Base-by-base conservation (phyloP, 2,797 vertebrate genomes). In the Corythornis leucogaster region DNA sequence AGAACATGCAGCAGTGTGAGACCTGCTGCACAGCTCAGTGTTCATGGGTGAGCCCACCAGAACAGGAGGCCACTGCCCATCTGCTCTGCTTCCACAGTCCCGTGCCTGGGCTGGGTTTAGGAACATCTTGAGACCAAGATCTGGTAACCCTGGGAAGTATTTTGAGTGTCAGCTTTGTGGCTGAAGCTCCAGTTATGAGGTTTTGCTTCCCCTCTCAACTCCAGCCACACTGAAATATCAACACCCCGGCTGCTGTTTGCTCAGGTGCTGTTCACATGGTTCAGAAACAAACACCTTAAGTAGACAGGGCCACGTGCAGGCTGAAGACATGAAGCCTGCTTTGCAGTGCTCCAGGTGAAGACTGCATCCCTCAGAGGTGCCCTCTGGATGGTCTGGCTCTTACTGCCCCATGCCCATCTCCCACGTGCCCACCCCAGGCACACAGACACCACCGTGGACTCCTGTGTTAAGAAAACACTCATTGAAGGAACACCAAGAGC, bases 371-470 rank as follows among this genome's bases (percentile, higher is more conserved):
- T 17, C 13, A 8, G 40, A 48, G 67, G 43, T 38, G 24, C 26
- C 25, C 51, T 40, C 50, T 2, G 4, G 45, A 28, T 5, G 42
- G 28, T 24, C 51, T 35, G 67, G 46, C 21, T 64, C 85, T 35
- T 33, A 40, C 3, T 25, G 51, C 50, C 40, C n/a, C 8, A 8
- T 6, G 26, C 22, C 21, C 11, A 4, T 6, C 42, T 55, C 63
- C 51, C 50, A 33, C 3, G 5, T 33, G 31, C 62, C 42, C 11
- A 13, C 21, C 43, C n/a, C 45, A 31, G 42, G 42, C 43, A 19
- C 1, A 46, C 30, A 40, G 24, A 79, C 31, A 33, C 1, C 1
- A 24, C 30, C 0, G n/a, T 3, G 13, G 62, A 20, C 31, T 25
- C 33, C 21, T 28, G 17, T 24, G 40, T 58, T 38, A 40, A 45